A percentile compares a stretch with the other conserved stretches of the same genome.
These are phyloP conservation scores for Rhizomys pruinosus DNA, from an alignment of 2,113 vertebrate species.

Conservation along the genomic window DNA sequence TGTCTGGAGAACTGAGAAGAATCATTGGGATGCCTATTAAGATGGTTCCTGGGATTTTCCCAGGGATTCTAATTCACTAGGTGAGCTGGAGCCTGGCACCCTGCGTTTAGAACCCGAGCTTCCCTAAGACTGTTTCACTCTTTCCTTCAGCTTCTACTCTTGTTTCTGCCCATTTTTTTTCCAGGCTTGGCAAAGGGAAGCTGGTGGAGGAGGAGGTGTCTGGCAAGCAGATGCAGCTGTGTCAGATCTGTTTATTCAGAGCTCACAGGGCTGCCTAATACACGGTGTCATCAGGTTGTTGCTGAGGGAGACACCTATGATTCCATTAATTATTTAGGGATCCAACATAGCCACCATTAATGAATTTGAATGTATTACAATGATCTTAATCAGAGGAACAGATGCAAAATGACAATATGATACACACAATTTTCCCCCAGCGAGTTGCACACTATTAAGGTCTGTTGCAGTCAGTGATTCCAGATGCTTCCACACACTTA, in stretches of 20 bases:
- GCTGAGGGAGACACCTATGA: slow-evolving; percentile 78
- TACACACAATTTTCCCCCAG: slow-evolving; percentile 75
- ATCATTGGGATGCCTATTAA: neutral
- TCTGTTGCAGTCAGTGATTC: slow-evolving; percentile 81
- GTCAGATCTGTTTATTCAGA: slow-evolving; percentile 57
- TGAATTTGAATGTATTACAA: slow-evolving; percentile 79
- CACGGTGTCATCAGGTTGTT: slow-evolving; percentile 44
- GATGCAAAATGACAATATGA: slow-evolving; percentile 81
- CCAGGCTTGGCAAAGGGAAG: neutral
- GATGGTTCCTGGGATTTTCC: neutral
- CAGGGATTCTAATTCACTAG: neutral
- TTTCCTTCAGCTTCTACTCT: neutral
- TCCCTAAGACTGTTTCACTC: neutral
- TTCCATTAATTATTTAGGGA: slow-evolving; percentile 81
- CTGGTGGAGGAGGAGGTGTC: neutral
- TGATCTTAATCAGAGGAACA: slow-evolving; percentile 81
- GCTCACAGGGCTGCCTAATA: slow-evolving; percentile 44
- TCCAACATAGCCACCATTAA: slow-evolving; percentile 77
- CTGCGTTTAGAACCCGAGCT: neutral
- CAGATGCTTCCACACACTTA: slow-evolving; percentile 75
- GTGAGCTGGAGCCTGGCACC: neutral
- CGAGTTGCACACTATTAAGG: slow-evolving; percentile 77
- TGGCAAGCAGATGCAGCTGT: slow-evolving; percentile 48
- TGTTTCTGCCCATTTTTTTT: neutral
- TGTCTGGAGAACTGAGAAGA: neutral